These are phyloP conservation scores for Lutjanus argentimaculatus DNA, from an alignment of 2,797 vertebrate species.

Conservation along the genomic window DNA sequence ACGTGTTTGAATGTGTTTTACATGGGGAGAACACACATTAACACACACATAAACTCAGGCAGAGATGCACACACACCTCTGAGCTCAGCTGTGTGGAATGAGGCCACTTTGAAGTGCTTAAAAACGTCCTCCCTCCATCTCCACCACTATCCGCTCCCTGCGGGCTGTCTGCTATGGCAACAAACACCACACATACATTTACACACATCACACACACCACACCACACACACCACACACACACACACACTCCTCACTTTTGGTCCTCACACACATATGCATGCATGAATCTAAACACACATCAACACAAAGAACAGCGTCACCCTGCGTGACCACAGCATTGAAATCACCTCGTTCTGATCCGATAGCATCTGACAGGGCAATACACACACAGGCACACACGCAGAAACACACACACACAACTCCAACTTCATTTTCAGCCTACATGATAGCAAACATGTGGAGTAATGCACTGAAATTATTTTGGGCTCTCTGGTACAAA, in stretches of 20 bases:
- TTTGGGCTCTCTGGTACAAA: background rate
- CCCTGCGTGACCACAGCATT: slow-evolving; percentile 22
- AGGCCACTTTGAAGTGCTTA: slow-evolving; percentile 82
- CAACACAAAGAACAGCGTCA: slow-evolving; percentile 25
- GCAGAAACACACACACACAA: slow-evolving; percentile 10
- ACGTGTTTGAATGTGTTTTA: too few species aligned
- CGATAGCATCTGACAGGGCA: slow-evolving; percentile 28
- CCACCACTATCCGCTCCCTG: slow-evolving; percentile 65
- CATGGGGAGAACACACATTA: background rate
- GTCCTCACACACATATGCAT: slow-evolving; percentile 21
- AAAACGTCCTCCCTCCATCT: slow-evolving; percentile 69
- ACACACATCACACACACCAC: slow-evolving; percentile 23
- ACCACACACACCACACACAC: slow-evolving; percentile 15
- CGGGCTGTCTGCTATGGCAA: slow-evolving; percentile 74
- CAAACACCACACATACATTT: slow-evolving; percentile 49
- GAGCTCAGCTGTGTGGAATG: slow-evolving; percentile 82
- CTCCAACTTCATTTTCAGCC: slow-evolving; percentile 10
- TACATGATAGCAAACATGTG: slow-evolving; percentile 8
- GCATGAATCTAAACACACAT: slow-evolving; percentile 36
- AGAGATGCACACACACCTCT: slow-evolving; percentile 50
- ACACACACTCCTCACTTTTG: background rate
- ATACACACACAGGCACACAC: slow-evolving; percentile 15
- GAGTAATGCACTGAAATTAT: slow-evolving; percentile 8
- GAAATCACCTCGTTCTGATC: slow-evolving; percentile 10
- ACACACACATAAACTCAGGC: slow-evolving; percentile 31